Conservation (phyloP, 2,797 vertebrate genomes). For the Scleropages formosus region DNA sequence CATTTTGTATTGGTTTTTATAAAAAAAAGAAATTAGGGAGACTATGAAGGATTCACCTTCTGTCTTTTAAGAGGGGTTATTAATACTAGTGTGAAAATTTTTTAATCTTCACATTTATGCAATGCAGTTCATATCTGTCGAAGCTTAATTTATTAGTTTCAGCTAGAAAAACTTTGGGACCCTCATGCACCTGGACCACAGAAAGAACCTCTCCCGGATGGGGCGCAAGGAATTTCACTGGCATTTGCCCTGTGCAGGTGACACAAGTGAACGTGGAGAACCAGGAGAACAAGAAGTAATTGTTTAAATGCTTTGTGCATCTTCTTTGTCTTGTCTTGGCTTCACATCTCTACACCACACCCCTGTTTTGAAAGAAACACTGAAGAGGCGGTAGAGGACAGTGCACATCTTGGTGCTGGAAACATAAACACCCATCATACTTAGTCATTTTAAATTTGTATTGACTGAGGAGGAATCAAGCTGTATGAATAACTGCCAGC, state of each 20-base stretch:
- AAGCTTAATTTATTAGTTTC: background rate
- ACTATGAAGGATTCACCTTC: background rate
- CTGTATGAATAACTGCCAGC: background rate
- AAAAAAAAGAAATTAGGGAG: background rate
- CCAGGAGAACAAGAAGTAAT: background rate
- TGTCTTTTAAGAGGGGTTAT: conserved; percentile 7
- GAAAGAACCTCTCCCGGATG: background rate
- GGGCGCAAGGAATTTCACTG: background rate
- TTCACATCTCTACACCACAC: background rate
- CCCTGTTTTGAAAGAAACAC: background rate
- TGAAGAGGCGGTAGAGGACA: background rate
- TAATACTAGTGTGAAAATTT: background rate
- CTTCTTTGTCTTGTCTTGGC: background rate
- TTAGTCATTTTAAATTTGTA: background rate
- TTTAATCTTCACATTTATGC: background rate
- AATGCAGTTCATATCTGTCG: background rate
- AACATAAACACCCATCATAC: background rate
- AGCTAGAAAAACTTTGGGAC: background rate
- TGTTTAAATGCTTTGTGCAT: background rate
- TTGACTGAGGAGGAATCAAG: background rate
- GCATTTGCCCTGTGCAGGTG: background rate
- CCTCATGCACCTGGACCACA: background rate
- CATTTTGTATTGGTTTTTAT: conserved; percentile 49
- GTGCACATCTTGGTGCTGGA: background rate
- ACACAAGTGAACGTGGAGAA: no score